Base-by-base conservation (phyloP, 2,888 invertebrate species). In the Drosophila borborema region DNA sequence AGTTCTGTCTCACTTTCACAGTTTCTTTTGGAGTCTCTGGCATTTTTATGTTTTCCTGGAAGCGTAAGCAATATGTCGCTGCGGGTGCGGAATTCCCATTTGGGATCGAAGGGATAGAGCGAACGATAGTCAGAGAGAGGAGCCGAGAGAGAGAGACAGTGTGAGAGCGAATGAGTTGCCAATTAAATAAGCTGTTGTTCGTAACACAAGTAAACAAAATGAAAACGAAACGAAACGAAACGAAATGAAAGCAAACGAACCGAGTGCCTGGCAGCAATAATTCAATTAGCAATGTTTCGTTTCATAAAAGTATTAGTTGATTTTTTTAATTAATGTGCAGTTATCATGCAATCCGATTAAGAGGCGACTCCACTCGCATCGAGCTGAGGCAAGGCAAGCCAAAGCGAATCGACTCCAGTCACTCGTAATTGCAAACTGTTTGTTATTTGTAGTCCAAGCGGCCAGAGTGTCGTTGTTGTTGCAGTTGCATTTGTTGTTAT, bases 271-370 rank as follows among this genome's bases (percentile, higher is more conserved):
- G 76, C 70, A 72, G 91, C 91, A 82, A 90, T 90, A 91, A 90
- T 91, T 90, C 91, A 90, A 90, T 90, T 90, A 91, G 90, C 90
- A 89, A 86, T 86, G 81, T 90, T 85, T 85, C 85, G 90, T 86
- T 86, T 91, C 91, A 90, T 90, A 88, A 90, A 91, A 90, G 85
- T 90, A 90, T 91, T 90, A 89, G 90, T 90, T 87, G 82, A 75
- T 74, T 86, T 86, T 87, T 90, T 87, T 86, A 90, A 90, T 87
- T 84, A 89, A 84, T 84, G 90, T 91, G 85, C 89, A 86, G 86
- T 87, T 90, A 90, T 90, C 90, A 90, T 88, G 90, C 89, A 89
- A 90, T 85, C 76, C 90, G 87, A 90, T 90, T 83, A 90, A 84
- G 74, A 83, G 84, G 69, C 89, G 71, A 77, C 68, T 73, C 61